Evolutionary conservation across 1,140 invertebrate genomes (phyloP), one percentile per base, ranked within the genome.

Genomic region (Phocides pigmalion): DNA sequence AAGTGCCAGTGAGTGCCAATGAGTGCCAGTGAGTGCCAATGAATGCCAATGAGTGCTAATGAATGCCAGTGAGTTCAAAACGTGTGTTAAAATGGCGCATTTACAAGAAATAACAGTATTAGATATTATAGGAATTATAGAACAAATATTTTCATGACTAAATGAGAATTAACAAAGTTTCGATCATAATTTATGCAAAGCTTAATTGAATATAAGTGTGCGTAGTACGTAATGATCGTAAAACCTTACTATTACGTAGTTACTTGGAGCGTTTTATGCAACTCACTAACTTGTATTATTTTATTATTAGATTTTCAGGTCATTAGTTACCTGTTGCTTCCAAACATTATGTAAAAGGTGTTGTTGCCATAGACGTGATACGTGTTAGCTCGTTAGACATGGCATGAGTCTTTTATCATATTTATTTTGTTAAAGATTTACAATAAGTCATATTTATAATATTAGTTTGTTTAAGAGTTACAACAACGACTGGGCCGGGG

Each of bases 171-270:
- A 32, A 11, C 2, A 22, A 5, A 3, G n/a, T 32, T 32, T 32
- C 9, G n/a, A 32, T 32, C 9, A 1, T 28, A 28, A 28, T 28
- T 3, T 28, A 28, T 28, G 25, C 25, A 28, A 28, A 28, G 25
- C 25, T 2, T 32, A 32, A 1, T 11, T 28, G 9, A 32, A 32
- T 0, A 32, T 32, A 32, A 32, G 8, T 5, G 28, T 32, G 5
- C 8, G 28, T 32, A n/a, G 5, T 28, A 28, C 25, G 0, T 28
- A 28, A 6, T 28, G 9, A 28, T 8, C 25, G 20, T 37, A 20
- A 56, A 79, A 76, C 81, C 79, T 81, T 82, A 82, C 72, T 81
- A 79, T 79, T 76, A 71, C 58, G 46, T 64, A 44, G 71, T 32
- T 32, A n/a, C 62, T 66, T 41, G 58, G 63, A 53, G 66, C 56